Percentiles rank a stretch among this genome's conserved stretches.
Conservation (phyloP, 2,113 vertebrate genomes). For the Apodemus sylvaticus region DNA sequence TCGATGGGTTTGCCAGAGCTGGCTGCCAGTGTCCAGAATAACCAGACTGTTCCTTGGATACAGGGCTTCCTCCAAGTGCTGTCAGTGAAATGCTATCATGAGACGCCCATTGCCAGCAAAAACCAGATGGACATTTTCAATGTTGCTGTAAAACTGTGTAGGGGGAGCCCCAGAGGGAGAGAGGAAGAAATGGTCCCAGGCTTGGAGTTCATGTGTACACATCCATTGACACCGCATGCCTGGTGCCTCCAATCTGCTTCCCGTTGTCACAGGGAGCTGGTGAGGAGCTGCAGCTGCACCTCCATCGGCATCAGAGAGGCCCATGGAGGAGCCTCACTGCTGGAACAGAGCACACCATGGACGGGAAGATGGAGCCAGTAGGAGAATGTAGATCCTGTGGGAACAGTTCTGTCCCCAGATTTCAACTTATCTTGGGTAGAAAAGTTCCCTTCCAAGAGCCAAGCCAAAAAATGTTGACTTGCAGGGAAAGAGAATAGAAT, state of each 20-base stretch:
- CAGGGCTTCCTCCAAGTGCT: slow-evolving; percentile 19
- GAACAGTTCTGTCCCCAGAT: slow-evolving; percentile 67
- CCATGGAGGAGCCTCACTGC: not conserved
- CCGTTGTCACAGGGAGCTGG: slow-evolving; percentile 39
- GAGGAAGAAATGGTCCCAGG: not conserved
- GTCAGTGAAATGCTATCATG: slow-evolving; percentile 48
- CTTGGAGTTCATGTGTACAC: not conserved
- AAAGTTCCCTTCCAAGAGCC: slow-evolving; percentile 81
- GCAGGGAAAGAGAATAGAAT: slow-evolving; percentile 83
- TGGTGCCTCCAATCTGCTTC: slow-evolving; percentile 57
- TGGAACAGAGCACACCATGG: accelerated
- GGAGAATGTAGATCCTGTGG: slow-evolving; percentile 62
- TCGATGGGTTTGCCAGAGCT: not conserved
- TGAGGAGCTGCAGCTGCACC: slow-evolving; percentile 69
- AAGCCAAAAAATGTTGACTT: slow-evolving; percentile 87
- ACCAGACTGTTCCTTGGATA: not conserved
- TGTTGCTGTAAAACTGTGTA: not conserved
- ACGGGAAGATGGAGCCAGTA: not conserved
- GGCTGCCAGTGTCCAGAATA: not conserved
- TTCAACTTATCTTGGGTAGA: slow-evolving; percentile 84
- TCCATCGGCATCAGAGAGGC: not conserved
- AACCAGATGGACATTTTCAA: slow-evolving; percentile 64
- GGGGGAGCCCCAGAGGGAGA: not conserved
- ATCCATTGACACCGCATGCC: slow-evolving; percentile 26
- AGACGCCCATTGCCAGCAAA: slow-evolving; percentile 21